Conservation (phyloP, 2,797 vertebrate genomes). For the Aeoliscus strigatus region DNA sequence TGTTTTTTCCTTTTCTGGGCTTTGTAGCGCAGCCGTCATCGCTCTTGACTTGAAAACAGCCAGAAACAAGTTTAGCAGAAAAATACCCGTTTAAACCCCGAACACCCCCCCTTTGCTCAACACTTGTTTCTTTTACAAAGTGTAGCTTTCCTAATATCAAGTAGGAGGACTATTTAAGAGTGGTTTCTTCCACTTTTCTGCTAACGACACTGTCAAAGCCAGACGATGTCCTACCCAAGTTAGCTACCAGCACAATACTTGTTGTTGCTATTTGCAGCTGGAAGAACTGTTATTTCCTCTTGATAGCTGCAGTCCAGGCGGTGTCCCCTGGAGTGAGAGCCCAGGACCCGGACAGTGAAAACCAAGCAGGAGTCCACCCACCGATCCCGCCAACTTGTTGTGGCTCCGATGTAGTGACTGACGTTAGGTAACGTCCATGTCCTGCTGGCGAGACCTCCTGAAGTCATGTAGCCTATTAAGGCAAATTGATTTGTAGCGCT, state of each 20-base stretch:
- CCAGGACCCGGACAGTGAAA: slow-evolving; percentile 10
- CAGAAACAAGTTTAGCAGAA: slow-evolving; percentile 58
- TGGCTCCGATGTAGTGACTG: slow-evolving; percentile 33
- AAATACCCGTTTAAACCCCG: too few species aligned
- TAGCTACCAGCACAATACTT: slow-evolving; percentile 2
- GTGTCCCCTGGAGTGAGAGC: background rate
- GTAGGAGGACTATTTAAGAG: too few species aligned
- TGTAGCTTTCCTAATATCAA: too few species aligned
- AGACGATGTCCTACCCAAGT: slow-evolving; percentile 19
- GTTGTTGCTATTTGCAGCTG: background rate
- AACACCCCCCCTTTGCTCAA: too few species aligned
- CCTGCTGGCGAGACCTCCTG: slow-evolving; percentile 29
- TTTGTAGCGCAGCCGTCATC: slow-evolving; percentile 60
- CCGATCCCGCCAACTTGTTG: slow-evolving; percentile 47
- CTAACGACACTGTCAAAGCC: slow-evolving; percentile 14
- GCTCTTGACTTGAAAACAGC: slow-evolving; percentile 54
- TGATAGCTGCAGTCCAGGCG: slow-evolving; percentile 4
- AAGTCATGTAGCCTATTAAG: slow-evolving; percentile 25
- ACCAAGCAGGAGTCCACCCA: slow-evolving; percentile 21
- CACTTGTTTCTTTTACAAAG: too few species aligned
- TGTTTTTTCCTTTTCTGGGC: slow-evolving; percentile 35
- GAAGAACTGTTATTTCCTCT: slow-evolving; percentile 7
- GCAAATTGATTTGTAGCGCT: too few species aligned
- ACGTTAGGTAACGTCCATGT: slow-evolving; percentile 36
- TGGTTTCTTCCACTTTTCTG: slow-evolving; percentile 14